Base-by-base conservation (phyloP, 2,888 invertebrate species). In the Hemaris fuciformis region DNA sequence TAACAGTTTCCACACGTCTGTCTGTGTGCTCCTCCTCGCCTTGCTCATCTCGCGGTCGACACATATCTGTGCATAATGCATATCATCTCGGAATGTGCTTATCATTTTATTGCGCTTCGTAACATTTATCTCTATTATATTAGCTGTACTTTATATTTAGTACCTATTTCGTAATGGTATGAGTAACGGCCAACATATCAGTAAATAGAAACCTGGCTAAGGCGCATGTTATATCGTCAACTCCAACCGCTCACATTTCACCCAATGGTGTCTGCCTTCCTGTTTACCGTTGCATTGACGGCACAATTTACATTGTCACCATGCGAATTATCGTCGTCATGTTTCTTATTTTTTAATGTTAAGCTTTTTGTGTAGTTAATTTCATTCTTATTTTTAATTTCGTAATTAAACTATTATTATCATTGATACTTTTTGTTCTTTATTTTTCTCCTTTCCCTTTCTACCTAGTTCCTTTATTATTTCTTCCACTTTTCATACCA, bases 341-440 rank as follows among this genome's bases (percentile, higher is more conserved):
- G 75, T 81, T 83, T 85, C 85, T 86, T 87, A 87, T 87, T 85
- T 87, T 89, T 87, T 90, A 90, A 88, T 80, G 74, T 85, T 91
- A 91, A 90, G 91, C 81, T 88, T 89, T 88, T 85, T 89, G 91
- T 91, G 91, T 91, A 91, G 85, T 92, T 91, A 90, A 85, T 92
- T 91, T 91, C 90, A 84, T 87, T 84, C 90, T 91, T 89, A 91
- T 88, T 90, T 89, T 91, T 90, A 89, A 84, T 90, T 91, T 90
- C 87, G 85, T 90, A 86, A 91, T 91, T 91, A 92, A 92, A 91
- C 85, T 89, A 89, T 88, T 88, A 89, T 91, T 89, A 88, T 89
- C 88, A 89, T 89, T 88, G 80, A 87, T 79, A 80, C 88, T 87
- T 88, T 89, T 89, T 84, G 86, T 88, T 88, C 77, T 86, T 90